Conservation (phyloP, 2,888 invertebrate species). For the Macropis europaea region DNA sequence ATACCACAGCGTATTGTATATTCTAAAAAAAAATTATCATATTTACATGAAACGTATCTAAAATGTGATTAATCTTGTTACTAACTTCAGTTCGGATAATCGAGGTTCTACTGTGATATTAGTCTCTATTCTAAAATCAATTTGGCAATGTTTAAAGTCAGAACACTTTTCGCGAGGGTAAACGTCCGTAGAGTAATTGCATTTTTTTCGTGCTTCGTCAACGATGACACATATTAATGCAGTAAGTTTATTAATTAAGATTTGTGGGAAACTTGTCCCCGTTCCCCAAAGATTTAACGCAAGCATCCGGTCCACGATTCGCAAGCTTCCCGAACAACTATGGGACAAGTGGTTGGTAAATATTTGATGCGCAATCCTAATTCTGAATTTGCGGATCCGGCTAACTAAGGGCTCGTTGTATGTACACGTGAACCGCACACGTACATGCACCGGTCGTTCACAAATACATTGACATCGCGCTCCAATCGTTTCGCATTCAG, state of each 20-base stretch:
- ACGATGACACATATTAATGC: background rate
- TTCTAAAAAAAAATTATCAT: too few relatives aligned
- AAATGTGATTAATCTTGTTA: too few relatives aligned
- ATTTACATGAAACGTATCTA: too few relatives aligned
- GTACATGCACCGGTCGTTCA: background rate
- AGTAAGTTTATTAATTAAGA: conserved; percentile 33
- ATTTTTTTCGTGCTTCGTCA: background rate
- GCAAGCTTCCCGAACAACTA: conserved; percentile 11
- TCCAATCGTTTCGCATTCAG: background rate
- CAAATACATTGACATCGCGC: conserved; percentile 6
- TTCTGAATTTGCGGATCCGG: conserved; percentile 54
- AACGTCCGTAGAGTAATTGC: background rate
- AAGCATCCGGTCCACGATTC: conserved; percentile 4
- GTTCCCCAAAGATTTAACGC: background rate
- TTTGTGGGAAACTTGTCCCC: background rate
- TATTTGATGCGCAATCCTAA: conserved; percentile 70
- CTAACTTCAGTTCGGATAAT: too few relatives aligned
- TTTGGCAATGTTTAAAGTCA: too few relatives aligned
- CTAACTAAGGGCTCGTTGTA: conserved; percentile 21
- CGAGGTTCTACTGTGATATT: too few relatives aligned
- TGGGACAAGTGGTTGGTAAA: conserved; percentile 71
- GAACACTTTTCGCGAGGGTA: too few relatives aligned
- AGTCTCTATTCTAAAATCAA: too few relatives aligned
- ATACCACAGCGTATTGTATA: too few relatives aligned
- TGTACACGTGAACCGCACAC: background rate